Percentiles rank a stretch among this genome's conserved stretches.
phyloP scores from a whole-genome alignment of 2,797 vertebrate genomes.

The Luscinia luscinia region DNA sequence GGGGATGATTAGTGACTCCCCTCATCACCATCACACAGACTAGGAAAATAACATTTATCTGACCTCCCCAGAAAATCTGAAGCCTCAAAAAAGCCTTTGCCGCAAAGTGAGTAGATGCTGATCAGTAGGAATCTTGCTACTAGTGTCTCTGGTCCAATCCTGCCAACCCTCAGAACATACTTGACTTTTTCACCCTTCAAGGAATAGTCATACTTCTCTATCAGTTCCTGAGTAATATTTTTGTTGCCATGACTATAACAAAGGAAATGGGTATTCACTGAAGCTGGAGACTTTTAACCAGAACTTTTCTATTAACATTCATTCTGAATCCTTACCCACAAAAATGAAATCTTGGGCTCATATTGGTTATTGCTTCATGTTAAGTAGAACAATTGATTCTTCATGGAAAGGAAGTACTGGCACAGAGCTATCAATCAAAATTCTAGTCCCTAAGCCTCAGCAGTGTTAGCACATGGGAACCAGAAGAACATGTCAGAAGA shows the following conservation, averaged over 20 bases:
- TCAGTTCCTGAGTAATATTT: not conserved
- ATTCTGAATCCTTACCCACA: slow-evolving; percentile 1
- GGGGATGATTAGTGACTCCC: not conserved
- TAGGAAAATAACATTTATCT: not conserved
- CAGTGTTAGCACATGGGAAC: not conserved
- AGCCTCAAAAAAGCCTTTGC: not conserved
- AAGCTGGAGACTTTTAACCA: not conserved
- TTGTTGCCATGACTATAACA: not conserved
- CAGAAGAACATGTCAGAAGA: not conserved
- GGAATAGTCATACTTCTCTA: not conserved
- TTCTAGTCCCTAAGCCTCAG: not conserved
- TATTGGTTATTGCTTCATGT: not conserved
- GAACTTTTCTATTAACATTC: not conserved
- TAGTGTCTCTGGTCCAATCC: not conserved
- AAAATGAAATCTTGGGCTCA: not conserved
- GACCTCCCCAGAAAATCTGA: not conserved
- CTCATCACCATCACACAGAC: not conserved
- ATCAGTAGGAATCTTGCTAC: not conserved
- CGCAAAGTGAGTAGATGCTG: not conserved
- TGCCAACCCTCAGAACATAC: not conserved
- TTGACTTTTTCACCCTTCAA: not conserved
- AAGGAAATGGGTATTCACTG: not conserved
- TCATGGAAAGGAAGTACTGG: not conserved
- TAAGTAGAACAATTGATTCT: slow-evolving; percentile 27
- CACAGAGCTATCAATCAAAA: slow-evolving; percentile 41